These are phyloP conservation scores for Chiloscyllium plagiosum DNA, from an alignment of 2,113 vertebrate species.

Conservation along the genomic window DNA sequence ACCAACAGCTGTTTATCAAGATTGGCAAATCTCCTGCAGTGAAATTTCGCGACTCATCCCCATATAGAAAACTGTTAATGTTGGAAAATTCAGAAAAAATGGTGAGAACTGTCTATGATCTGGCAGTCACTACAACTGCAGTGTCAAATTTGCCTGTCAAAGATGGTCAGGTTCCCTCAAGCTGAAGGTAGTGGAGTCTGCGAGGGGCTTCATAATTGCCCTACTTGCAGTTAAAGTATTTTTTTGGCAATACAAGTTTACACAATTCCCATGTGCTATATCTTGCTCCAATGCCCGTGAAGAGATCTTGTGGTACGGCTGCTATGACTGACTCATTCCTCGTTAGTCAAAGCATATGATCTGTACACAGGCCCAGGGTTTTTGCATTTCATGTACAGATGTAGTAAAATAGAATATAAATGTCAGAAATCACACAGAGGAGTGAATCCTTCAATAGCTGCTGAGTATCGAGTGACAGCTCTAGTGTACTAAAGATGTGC, in stretches of 20 bases:
- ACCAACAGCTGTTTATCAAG: neutral
- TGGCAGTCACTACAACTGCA: neutral
- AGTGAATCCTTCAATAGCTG: slow-evolving; percentile 10
- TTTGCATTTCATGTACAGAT: neutral
- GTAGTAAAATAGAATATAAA: neutral
- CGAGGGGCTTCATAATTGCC: neutral
- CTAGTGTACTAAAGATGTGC: neutral
- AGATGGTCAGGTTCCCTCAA: neutral
- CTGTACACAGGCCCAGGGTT: neutral
- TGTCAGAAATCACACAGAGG: neutral
- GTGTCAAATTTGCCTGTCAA: neutral
- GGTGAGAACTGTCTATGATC: neutral
- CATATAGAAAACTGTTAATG: neutral
- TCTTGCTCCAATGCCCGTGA: neutral
- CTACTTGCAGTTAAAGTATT: neutral
- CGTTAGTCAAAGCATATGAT: slow-evolving; percentile 7
- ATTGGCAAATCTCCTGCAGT: neutral
- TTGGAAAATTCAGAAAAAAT: neutral
- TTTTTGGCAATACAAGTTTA: neutral
- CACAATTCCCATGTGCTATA: neutral
- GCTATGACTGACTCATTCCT: neutral
- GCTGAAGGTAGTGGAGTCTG: neutral
- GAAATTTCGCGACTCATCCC: neutral
- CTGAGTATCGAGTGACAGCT: neutral
- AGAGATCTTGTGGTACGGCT: neutral